Evolutionary conservation across 1,140 invertebrate species (phyloP).

Genomic region (Ceratitis capitata): DNA sequence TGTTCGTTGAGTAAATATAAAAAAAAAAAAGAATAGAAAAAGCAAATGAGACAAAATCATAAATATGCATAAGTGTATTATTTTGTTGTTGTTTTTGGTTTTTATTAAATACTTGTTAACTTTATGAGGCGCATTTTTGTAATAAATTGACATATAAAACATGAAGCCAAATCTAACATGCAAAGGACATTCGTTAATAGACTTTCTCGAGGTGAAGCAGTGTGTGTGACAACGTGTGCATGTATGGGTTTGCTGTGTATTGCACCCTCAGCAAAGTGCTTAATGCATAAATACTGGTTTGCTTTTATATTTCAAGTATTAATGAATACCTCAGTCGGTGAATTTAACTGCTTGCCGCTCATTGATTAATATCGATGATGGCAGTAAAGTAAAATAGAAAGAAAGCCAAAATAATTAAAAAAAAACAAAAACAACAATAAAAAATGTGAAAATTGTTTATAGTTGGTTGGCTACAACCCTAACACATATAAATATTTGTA

Average conservation of each 20-base stretch:
- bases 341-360: neutral
- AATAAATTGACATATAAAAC: neutral
- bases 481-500: neutral
- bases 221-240: neutral
- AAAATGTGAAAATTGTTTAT: slow-evolving; percentile 1
- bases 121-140: neutral
- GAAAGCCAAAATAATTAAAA: neutral
- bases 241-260: neutral
- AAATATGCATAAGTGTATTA: slow-evolving; percentile 17
- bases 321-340: neutral
- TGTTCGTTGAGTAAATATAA: neutral
- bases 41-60: neutral
- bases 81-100: neutral
- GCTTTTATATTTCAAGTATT: neutral
- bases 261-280: neutral
- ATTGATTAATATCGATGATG: slow-evolving; percentile 35
- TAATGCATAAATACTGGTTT: neutral
- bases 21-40: neutral
- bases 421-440: neutral
- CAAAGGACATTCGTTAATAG: neutral
- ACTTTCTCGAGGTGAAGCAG: too few species aligned
- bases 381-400: neutral
- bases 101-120: neutral
- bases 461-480: neutral
- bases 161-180: neutral